Evolutionary conservation across 2,113 vertebrate genomes (phyloP).

Genomic region (Agapornis roseicollis): DNA sequence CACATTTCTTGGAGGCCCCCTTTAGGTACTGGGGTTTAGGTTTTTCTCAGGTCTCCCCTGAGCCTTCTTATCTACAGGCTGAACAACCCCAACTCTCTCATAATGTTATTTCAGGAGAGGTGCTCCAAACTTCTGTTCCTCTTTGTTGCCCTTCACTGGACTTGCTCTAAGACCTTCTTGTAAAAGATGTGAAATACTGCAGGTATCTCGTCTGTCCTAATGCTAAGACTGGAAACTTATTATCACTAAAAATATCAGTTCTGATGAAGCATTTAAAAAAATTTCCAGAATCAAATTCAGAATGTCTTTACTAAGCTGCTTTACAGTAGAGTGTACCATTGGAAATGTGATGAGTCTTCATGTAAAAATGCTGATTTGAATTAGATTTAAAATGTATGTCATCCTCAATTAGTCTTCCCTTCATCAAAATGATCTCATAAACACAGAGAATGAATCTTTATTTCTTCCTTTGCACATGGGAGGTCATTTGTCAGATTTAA

Average conservation of each 20-base stretch:
- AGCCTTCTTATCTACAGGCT: neutral
- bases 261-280: conserved; percentile 74
- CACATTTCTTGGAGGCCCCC: neutral
- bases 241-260: conserved; percentile 73
- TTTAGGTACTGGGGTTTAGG: neutral
- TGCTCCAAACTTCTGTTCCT: neutral
- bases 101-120: neutral
- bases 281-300: conserved; percentile 72
- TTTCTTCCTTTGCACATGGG: conserved; percentile 84
- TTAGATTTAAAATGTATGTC: conserved; percentile 84
- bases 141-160: neutral
- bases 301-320: conserved; percentile 80
- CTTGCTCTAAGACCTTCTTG: neutral
- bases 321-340: conserved; percentile 68
- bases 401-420: conserved; percentile 80
- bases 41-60: rapidly evolving
- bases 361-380: conserved; percentile 85
- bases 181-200: conserved; percentile 44
- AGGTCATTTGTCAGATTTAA: conserved; percentile 86
- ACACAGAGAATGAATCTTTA: conserved; percentile 84
- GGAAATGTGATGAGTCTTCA: conserved; percentile 84
- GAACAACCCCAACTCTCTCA: neutral
- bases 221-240: conserved; percentile 68
- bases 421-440: conserved; percentile 85
- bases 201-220: conserved; percentile 57